Base-by-base conservation (phyloP, 2,888 invertebrate genomes). In the Cephalotes varians region DNA sequence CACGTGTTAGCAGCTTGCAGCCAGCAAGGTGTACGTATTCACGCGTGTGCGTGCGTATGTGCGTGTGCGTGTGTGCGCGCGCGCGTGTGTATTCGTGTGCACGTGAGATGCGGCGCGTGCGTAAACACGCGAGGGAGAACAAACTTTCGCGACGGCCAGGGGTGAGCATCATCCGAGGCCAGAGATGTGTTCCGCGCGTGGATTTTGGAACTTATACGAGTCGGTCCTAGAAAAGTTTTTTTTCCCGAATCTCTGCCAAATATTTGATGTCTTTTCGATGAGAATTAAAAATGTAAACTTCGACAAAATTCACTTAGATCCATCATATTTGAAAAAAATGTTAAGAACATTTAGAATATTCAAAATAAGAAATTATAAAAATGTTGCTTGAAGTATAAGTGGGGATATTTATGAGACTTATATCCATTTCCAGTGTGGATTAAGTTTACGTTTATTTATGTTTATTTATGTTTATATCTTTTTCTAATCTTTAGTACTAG, bases 91-190 rank as follows among this genome's bases (percentile, higher is more conserved):
- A 47, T 21, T 25, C 25, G 4, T 31, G 58, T 3, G 25, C n/a
- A 21, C 25, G 82, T 31, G 65, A 64, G 83, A 86, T 82, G 54
- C 74, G 80, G 86, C 89, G 89, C 89, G 83, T 90, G 90, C 85
- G 88, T 90, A 87, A 89, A 89, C 84, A 86, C 81, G 62, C 74
- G 54, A 64, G 65, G 18, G 87, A 83, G 81, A 86, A 80, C 71
- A 88, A 89, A 89, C 83, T 89, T 89, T 88, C 65, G 77, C 81
- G 85, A 83, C 83, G 51, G 80, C 64, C 40, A 80, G 87, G 83
- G 84, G 86, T 79, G 86, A 88, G 74, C 79, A 83, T 77, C 85
- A 69, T 69, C 81, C 64, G 51, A 65, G 76, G 34, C 4, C 12
- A 37, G 37, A 62, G 25, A 49, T 49, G 49, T 64, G 37, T 76